A percentile compares a stretch with the other conserved stretches of the same genome.
Conservation (phyloP, 1,140 invertebrate species). For the Anagrus nilaparvatae region DNA sequence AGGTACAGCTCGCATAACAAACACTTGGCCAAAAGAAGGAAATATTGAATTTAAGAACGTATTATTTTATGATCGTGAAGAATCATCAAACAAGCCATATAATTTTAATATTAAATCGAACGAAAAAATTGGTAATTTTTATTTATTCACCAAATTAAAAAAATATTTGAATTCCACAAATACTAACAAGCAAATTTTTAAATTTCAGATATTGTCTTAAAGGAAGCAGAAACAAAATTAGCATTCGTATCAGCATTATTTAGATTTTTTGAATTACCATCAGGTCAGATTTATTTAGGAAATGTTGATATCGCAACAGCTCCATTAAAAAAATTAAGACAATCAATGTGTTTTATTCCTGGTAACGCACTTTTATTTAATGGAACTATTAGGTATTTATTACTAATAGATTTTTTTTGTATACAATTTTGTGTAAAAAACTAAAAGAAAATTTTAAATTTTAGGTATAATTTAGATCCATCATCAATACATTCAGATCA, state of each 20-base stretch:
- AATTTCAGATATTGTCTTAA: constrained; percentile 2
- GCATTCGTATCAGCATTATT: constrained; percentile 19
- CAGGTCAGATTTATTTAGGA: constrained; percentile 21
- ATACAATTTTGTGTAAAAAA: too few species aligned
- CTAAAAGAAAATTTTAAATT: too few species aligned
- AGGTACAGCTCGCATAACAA: constrained; percentile 1
- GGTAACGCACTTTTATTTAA: constrained; percentile 19
- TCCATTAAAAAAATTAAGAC: constrained; percentile 16
- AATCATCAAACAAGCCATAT: background rate
- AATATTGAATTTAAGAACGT: constrained; percentile 12
- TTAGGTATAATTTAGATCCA: constrained; percentile 20
- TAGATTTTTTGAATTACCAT: constrained; percentile 18
- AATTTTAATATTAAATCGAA: background rate
- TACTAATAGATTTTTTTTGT: too few species aligned
- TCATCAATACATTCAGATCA: constrained; percentile 13
- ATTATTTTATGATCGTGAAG: constrained; percentile 7
- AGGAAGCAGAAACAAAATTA: constrained; percentile 7
- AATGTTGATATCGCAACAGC: constrained; percentile 16
- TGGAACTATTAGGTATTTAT: constrained; percentile 16
- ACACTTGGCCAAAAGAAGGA: constrained; percentile 13
- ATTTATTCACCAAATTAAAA: background rate
- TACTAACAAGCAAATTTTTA: background rate
- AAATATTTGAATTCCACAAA: background rate
- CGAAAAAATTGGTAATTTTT: constrained; percentile 2
- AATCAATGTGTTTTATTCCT: constrained; percentile 19